phyloP scores from a whole-genome alignment of 2,888 invertebrate species.

The Creontiades dilutus region DNA sequence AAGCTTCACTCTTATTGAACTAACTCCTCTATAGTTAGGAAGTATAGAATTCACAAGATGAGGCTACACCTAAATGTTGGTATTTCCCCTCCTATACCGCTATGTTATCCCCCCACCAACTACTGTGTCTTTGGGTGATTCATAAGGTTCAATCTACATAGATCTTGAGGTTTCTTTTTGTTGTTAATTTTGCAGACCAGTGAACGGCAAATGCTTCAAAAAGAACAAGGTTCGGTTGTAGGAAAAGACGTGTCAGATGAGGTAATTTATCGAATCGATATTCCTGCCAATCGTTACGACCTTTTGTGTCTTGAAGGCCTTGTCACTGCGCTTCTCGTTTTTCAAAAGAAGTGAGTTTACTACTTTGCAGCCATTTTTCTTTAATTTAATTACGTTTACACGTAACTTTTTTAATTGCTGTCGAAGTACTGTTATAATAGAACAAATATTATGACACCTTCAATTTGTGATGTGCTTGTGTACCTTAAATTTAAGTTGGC shows the following conservation, averaged over 20 bases:
- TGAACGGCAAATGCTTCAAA: slow-evolving; percentile 92
- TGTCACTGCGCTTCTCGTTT: slow-evolving; percentile 90
- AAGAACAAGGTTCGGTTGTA: slow-evolving; percentile 89
- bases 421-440: no score
- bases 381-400: background rate
- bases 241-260: slow-evolving; percentile 87
- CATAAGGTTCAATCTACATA: background rate
- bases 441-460: no score
- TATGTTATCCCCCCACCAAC: background rate
- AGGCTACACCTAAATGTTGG: no score
- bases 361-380: background rate
- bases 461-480: no score
- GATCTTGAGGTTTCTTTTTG: background rate
- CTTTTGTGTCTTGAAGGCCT: slow-evolving; percentile 97
- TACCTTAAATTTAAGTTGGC: no score
- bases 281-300: slow-evolving; percentile 99
- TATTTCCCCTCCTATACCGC: no score
- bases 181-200: slow-evolving; percentile 84
- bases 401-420: no score
- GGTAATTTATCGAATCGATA: slow-evolving; percentile 95
- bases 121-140: background rate
- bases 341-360: slow-evolving; percentile 85
- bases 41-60: no score
- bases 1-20: no score
- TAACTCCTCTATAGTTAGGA: no score